Percentiles rank a stretch among this genome's conserved stretches.
These are phyloP conservation scores for Galeopsomyia nigrocyanea DNA, from an alignment of 2,888 invertebrate species.

Conservation along the genomic window DNA sequence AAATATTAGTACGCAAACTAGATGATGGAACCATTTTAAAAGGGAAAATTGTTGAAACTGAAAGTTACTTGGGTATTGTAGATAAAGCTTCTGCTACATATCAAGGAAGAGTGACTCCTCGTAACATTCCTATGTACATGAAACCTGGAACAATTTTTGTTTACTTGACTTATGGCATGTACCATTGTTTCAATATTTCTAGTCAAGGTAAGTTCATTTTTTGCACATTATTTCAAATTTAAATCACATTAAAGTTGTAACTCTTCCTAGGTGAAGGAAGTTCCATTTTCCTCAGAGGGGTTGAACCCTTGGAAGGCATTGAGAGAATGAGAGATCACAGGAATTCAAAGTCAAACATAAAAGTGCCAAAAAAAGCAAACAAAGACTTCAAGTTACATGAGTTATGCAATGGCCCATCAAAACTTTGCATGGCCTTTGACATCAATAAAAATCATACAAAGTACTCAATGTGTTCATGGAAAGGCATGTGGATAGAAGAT, in stretches of 20 bases:
- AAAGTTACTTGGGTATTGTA: slow-evolving; percentile 77
- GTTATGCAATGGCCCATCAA: slow-evolving; percentile 80
- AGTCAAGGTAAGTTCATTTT: slow-evolving; percentile 70
- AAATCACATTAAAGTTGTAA: background rate
- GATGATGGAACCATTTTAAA: slow-evolving; percentile 71
- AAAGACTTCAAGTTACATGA: slow-evolving; percentile 70
- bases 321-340: slow-evolving; percentile 71
- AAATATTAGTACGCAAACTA: slow-evolving; percentile 73
- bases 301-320: slow-evolving; percentile 76
- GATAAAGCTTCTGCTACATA: slow-evolving; percentile 79
- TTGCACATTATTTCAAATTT: background rate
- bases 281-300: slow-evolving; percentile 77
- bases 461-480: slow-evolving; percentile 64
- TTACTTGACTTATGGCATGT: slow-evolving; percentile 82
- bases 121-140: slow-evolving; percentile 81
- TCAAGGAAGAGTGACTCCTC: slow-evolving; percentile 72
- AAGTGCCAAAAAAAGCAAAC: slow-evolving; percentile 47
- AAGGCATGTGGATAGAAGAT: slow-evolving; percentile 69
- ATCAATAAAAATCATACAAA: slow-evolving; percentile 74
- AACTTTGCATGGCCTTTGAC: slow-evolving; percentile 77
- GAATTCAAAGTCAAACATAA: slow-evolving; percentile 54
- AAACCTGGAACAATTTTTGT: slow-evolving; percentile 79
- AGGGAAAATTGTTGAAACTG: slow-evolving; percentile 81
- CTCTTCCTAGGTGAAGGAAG: slow-evolving; percentile 70
- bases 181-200: slow-evolving; percentile 81